phyloP scores from a whole-genome alignment of 1,140 invertebrate genomes.

The Mizuhopecten yessoensis region DNA sequence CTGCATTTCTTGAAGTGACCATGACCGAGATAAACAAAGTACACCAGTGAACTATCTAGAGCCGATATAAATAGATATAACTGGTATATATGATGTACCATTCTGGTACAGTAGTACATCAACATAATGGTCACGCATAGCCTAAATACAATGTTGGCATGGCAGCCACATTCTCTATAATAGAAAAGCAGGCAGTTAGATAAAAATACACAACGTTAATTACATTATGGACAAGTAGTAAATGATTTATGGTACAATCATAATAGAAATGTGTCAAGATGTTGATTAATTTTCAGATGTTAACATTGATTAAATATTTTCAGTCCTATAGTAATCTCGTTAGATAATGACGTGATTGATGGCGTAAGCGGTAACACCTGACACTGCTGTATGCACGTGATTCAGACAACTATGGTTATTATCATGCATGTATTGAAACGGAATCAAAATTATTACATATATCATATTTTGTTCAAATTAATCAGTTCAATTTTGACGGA shows the following conservation, averaged over 20 bases:
- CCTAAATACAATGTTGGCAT: neutral
- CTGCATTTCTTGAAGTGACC: neutral
- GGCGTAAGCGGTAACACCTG: neutral
- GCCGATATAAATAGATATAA: no score
- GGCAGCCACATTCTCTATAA: neutral
- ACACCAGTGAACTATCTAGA: neutral
- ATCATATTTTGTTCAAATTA: constrained; percentile 34
- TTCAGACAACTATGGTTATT: neutral
- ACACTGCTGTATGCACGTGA: neutral
- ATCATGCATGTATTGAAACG: neutral
- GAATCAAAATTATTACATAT: constrained; percentile 13
- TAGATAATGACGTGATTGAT: neutral
- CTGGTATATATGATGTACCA: neutral
- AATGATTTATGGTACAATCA: neutral
- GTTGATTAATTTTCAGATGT: neutral
- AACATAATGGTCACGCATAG: neutral
- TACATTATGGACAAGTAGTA: neutral
- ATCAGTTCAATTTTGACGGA: neutral
- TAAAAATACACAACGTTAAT: neutral
- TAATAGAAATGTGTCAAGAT: neutral
- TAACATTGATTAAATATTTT: neutral
- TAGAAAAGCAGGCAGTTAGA: neutral
- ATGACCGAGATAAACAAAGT: neutral
- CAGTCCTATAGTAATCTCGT: neutral
- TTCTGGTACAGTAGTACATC: neutral